A percentile compares a stretch with the other conserved stretches of the same genome.
Conservation (phyloP, 2,888 invertebrate genomes). For the Cerceris rybyensis region DNA sequence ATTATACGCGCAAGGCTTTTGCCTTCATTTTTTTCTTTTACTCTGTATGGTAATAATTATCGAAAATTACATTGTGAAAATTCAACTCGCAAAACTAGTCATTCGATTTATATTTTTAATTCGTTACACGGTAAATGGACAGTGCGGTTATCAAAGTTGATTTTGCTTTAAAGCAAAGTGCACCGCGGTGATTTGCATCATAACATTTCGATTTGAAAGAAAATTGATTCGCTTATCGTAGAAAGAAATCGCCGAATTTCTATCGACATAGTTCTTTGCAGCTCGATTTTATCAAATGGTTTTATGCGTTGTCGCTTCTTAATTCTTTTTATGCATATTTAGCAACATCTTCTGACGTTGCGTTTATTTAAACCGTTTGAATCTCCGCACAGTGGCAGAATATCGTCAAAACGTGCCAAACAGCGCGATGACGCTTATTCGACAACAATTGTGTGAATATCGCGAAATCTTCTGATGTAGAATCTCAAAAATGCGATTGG, state of each 20-base stretch:
- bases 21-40: constrained; percentile 32
- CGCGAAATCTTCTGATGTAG: too few relatives aligned
- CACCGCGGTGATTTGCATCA: constrained; percentile 8
- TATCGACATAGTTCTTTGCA: background rate
- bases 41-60: constrained; percentile 45
- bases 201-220: background rate
- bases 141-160: constrained; percentile 14
- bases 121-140: constrained; percentile 21
- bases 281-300: background rate
- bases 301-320: too few relatives aligned
- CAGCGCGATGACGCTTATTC: too few relatives aligned
- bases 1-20: constrained; percentile 32
- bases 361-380: too few relatives aligned
- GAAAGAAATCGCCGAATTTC: too few relatives aligned
- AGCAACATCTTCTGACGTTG: too few relatives aligned
- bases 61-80: constrained; percentile 21
- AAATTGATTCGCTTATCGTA: too few relatives aligned
- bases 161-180: constrained; percentile 23
- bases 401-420: too few relatives aligned
- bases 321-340: too few relatives aligned
- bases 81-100: constrained; percentile 23
- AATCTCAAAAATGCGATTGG: too few relatives aligned
- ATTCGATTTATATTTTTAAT: constrained; percentile 14
- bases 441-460: too few relatives aligned
- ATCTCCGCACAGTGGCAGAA: too few relatives aligned